A percentile compares a stretch with the other conserved stretches of the same genome.
Evolutionary conservation across 2,113 vertebrate genomes (phyloP).

Genomic region (Ochotona curzoniae): DNA sequence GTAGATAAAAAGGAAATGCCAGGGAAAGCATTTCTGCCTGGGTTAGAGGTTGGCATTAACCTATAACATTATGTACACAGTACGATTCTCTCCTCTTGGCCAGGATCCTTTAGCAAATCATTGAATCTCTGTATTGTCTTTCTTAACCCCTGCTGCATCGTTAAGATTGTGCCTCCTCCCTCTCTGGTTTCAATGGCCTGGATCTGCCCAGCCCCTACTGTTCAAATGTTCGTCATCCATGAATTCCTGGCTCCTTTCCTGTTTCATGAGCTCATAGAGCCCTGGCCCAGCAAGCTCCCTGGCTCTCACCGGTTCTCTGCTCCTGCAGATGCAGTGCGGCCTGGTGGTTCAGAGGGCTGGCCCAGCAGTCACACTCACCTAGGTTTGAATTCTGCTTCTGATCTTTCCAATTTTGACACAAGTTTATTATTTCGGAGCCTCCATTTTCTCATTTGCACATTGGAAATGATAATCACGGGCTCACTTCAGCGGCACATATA

Average conservation of each 20-base stretch:
- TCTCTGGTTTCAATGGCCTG: not conserved
- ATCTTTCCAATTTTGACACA: not conserved
- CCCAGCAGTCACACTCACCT: not conserved
- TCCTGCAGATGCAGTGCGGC: not conserved
- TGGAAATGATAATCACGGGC: not conserved
- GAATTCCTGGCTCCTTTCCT: not conserved
- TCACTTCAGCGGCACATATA: too few species aligned
- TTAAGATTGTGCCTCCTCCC: not conserved
- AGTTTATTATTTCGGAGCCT: not conserved
- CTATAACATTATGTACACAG: not conserved
- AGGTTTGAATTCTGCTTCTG: not conserved
- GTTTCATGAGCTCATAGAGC: not conserved
- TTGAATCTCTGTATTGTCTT: not conserved
- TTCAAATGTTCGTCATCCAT: not conserved
- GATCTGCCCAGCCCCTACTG: not conserved
- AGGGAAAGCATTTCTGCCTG: not conserved
- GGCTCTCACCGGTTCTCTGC: not conserved
- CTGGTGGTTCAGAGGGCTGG: not conserved
- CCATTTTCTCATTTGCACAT: not conserved
- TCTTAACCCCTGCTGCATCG: not conserved
- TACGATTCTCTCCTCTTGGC: not conserved
- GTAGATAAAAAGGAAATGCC: not conserved
- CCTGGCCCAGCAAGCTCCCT: accelerated
- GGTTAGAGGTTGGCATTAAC: not conserved
- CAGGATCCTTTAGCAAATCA: not conserved